phyloP scores from a whole-genome alignment of 2,113 vertebrate species.

The Shinisaurus crocodilurus region DNA sequence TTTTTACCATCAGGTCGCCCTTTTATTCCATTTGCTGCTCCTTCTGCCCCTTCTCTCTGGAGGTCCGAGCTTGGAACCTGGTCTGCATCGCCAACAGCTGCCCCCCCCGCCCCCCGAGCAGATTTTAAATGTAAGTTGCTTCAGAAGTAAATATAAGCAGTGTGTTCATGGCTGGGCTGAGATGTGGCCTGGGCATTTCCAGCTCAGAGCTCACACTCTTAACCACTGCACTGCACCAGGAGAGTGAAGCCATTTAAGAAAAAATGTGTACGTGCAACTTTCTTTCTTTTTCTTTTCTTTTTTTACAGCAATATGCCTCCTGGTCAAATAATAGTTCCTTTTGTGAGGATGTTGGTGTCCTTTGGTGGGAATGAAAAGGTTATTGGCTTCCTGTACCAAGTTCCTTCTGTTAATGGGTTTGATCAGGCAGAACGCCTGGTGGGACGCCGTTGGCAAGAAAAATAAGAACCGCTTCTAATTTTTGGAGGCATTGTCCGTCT shows the following conservation, averaged over 20 bases:
- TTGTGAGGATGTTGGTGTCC: conserved; percentile 13
- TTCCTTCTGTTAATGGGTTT: background rate
- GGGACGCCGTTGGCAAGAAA: conserved; percentile 28
- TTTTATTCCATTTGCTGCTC: background rate
- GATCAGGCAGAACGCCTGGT: conserved; percentile 20
- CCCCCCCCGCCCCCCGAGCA: background rate
- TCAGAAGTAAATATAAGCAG: background rate
- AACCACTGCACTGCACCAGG: background rate
- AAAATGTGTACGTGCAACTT: background rate
- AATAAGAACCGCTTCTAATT: conserved; percentile 15
- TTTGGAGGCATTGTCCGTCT: conserved; percentile 5
- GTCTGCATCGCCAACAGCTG: background rate
- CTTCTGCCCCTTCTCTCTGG: background rate
- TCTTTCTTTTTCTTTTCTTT: background rate
- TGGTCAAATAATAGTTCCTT: background rate
- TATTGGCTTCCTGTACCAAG: background rate
- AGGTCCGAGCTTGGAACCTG: background rate
- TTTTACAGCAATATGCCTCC: background rate
- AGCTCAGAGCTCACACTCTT: background rate
- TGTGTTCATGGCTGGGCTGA: background rate
- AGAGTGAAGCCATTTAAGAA: background rate
- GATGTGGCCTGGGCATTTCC: too few species aligned
- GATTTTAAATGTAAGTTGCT: too few species aligned
- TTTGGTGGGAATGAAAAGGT: conserved; percentile 24
- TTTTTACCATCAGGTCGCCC: background rate